A percentile compares a stretch with the other conserved stretches of the same genome.
Evolutionary conservation across 2,888 invertebrate genomes (phyloP).

Genomic region (Vesta saturnalis): DNA sequence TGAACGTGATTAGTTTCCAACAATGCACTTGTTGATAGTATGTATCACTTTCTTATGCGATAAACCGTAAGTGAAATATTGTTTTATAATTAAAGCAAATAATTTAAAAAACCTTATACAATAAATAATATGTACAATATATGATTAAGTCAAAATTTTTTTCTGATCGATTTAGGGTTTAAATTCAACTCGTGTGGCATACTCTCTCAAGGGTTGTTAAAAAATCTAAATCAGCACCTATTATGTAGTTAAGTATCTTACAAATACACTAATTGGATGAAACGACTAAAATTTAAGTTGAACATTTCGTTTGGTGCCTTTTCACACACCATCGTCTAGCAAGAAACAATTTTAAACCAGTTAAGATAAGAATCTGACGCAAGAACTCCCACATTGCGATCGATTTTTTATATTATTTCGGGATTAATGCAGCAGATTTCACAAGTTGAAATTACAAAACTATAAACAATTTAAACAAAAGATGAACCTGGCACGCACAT

Average conservation of each 20-base stretch:
- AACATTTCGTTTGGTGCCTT: constrained; percentile 22
- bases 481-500: neutral
- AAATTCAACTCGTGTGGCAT: constrained; percentile 8
- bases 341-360: constrained; percentile 29
- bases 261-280: constrained; percentile 25
- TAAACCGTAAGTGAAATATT: too few relatives aligned
- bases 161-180: neutral
- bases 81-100: too few relatives aligned
- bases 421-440: constrained; percentile 8
- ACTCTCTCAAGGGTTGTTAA: neutral
- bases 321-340: constrained; percentile 22
- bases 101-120: too few relatives aligned
- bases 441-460: neutral
- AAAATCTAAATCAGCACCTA: neutral
- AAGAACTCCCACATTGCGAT: constrained; percentile 36
- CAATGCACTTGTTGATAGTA: too few relatives aligned
- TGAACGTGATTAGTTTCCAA: too few relatives aligned
- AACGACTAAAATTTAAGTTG: constrained; percentile 17
- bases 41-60: too few relatives aligned
- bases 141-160: too few relatives aligned
- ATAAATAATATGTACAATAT: too few relatives aligned
- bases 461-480: constrained; percentile 3
- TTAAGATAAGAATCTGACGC: constrained; percentile 29
- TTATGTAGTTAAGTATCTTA: constrained; percentile 17
- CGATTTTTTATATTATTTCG: constrained; percentile 19